phyloP scores from a whole-genome alignment of 1,140 invertebrate genomes.

The Cotesia vestalis region DNA sequence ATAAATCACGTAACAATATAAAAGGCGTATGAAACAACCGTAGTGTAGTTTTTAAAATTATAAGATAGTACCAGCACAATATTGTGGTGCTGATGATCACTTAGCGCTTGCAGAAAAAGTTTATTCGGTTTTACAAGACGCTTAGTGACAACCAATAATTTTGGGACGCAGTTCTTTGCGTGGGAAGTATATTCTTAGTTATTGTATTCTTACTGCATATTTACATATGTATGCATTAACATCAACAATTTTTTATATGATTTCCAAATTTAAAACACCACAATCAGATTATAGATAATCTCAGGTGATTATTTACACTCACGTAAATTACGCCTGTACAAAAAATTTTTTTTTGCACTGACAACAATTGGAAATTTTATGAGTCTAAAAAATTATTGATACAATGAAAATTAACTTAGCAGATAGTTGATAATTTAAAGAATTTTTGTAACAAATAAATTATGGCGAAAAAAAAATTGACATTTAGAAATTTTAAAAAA shows the following conservation, averaged over 20 bases:
- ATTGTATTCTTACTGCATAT: background rate
- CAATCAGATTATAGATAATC: background rate
- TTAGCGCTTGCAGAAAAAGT: background rate
- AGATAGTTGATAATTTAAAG: too few relatives aligned
- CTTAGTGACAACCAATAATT: slow-evolving; percentile 30
- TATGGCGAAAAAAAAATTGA: too few relatives aligned
- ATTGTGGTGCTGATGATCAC: slow-evolving; percentile 8
- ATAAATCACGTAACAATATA: too few relatives aligned
- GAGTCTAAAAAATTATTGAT: too few relatives aligned
- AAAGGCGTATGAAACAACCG: too few relatives aligned
- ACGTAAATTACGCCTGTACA: too few relatives aligned
- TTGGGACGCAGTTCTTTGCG: slow-evolving; percentile 18
- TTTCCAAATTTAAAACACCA: background rate
- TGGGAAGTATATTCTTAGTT: slow-evolving; percentile 20
- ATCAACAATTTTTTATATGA: background rate
- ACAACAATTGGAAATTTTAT: too few relatives aligned
- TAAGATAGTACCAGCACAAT: background rate
- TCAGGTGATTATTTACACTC: too few relatives aligned
- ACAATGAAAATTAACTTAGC: too few relatives aligned
- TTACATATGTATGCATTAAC: background rate
- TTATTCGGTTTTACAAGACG: background rate
- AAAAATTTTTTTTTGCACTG: too few relatives aligned
- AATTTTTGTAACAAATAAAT: too few relatives aligned
- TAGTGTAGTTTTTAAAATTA: slow-evolving; percentile 7
- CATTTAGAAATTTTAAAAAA: too few relatives aligned